Base-by-base conservation (phyloP, 2,113 vertebrate genomes). In the Mesocricetus auratus region DNA sequence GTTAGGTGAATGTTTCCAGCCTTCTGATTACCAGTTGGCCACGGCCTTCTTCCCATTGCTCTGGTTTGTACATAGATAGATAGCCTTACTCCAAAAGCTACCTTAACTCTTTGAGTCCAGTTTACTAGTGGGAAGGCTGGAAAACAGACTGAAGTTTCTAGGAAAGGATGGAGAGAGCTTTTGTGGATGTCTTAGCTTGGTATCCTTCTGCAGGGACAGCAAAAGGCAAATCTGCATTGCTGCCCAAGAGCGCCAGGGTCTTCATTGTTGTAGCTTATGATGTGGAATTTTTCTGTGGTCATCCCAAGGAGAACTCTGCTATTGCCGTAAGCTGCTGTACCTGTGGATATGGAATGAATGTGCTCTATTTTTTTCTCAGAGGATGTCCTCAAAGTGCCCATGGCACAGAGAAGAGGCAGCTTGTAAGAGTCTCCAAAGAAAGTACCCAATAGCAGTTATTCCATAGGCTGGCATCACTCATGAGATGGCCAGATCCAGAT, bases 41-140 rank as follows among this genome's bases (percentile, higher is more conserved):
- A 56, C 33, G 56, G 21, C 60, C 86, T 87, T 68, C n/a, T 58
- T 42, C 22, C 16, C 17, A 4, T 36, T 79, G 62, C 26, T 93
- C 45, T 88, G 62, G 45, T 69, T 68, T 91, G 36, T 86, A 21
- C 13, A 53, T 24, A 50, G 79, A 64, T 92, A 83, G 83, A 93
- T 12, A n/a, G 64, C 79, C 88, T 93, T 96, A 62, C 22, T 86
- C 68, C 73, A 88, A 53, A 95, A 68, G 31, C 39, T 78, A 74
- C 77, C n/a, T 90, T 75, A 73, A 58, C 26, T 77, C 36, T 47
- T 64, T 5, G 87, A 31, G 53, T 36, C 36, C 29, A 58, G 31
- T 74, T 91, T 56, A 73, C 88, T 73, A 15, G 10, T 26, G 0
- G 10, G 62, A 16, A 68, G 39, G 16, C 64, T 75, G 9, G 64